These are phyloP conservation scores for Nephrotoma guestfalica DNA, from an alignment of 2,888 invertebrate genomes.

Conservation along the genomic window DNA sequence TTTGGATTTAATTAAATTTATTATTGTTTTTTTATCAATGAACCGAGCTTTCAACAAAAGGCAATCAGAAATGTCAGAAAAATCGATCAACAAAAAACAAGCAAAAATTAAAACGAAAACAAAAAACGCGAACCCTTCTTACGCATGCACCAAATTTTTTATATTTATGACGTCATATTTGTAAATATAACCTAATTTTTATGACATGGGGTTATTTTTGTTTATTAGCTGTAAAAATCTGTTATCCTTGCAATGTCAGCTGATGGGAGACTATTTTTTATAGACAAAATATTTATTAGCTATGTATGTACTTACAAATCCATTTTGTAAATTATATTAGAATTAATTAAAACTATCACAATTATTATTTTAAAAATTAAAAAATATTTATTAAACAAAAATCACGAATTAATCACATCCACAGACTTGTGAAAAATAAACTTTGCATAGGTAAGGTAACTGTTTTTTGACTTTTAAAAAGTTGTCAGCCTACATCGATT, in stretches of 20 bases:
- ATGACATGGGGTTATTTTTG: background rate
- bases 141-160: background rate
- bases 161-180: conserved; percentile 2
- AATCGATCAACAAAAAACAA: background rate
- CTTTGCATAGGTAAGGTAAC: background rate
- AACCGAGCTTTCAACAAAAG: background rate
- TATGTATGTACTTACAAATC: background rate
- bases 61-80: background rate
- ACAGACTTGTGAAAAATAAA: background rate
- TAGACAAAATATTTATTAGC: background rate
- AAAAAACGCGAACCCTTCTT: background rate
- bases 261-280: background rate
- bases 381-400: no score
- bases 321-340: background rate
- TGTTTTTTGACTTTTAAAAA: background rate
- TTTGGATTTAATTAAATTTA: background rate
- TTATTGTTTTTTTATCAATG: background rate
- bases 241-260: background rate
- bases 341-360: background rate
- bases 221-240: background rate
- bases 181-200: conserved; percentile 4
- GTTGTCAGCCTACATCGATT: background rate
- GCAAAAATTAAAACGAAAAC: background rate
- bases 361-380: background rate
- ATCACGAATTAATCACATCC: no score